Evolutionary conservation across 1,140 invertebrate genomes (phyloP).

Genomic region (Ips typographus): DNA sequence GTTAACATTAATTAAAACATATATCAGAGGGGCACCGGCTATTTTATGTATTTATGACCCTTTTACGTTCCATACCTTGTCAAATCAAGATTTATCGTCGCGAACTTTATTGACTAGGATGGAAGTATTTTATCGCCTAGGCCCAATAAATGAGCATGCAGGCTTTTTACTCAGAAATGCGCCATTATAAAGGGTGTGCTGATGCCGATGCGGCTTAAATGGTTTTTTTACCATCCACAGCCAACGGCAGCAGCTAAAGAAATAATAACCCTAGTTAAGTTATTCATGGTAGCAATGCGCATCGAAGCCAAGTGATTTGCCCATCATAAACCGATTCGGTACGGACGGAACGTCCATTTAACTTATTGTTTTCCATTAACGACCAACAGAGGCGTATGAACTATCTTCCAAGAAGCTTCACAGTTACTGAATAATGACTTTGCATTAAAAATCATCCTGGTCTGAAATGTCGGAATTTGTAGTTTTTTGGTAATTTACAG

Average conservation of each 20-base stretch:
- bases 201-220: no score
- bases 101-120: conserved; percentile 13
- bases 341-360: conserved; percentile 29
- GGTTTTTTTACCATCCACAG: background rate
- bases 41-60: conserved; percentile 34
- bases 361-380: conserved; percentile 32
- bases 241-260: conserved; percentile 29
- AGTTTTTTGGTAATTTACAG: no score
- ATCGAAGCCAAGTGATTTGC: conserved; percentile 26
- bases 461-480: no score
- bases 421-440: no score
- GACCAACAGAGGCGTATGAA: conserved; percentile 12
- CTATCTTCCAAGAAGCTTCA: no score
- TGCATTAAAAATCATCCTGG: no score
- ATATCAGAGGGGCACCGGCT: conserved; percentile 25
- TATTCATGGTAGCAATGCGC: conserved; percentile 37
- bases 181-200: no score
- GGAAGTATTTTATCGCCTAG: background rate
- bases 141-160: background rate
- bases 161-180: no score
- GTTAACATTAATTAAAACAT: conserved; percentile 35
- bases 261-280: conserved; percentile 39
- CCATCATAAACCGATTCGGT: conserved; percentile 34
- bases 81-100: conserved; percentile 29
- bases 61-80: conserved; percentile 29